Conservation (phyloP, 2,797 vertebrate species). For the Sandelia bainsii region DNA sequence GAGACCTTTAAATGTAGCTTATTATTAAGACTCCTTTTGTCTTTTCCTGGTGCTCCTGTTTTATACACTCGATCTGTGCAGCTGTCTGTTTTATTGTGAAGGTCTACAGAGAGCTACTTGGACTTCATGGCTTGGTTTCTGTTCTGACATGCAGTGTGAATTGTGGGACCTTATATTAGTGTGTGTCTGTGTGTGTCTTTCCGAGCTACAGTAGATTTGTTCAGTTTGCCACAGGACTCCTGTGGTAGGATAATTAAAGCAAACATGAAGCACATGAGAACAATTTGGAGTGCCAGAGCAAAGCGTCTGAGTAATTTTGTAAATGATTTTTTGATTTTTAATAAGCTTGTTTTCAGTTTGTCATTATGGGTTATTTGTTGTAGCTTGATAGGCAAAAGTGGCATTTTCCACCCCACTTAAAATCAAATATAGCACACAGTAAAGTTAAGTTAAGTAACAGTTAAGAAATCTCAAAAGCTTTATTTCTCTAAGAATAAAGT, state of each 20-base stretch:
- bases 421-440: background rate
- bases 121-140: background rate
- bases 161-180: background rate
- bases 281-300: no score
- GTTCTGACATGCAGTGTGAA: background rate
- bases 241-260: no score
- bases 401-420: background rate
- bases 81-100: background rate
- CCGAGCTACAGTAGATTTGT: background rate
- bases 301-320: no score
- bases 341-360: background rate
- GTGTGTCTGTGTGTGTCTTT: background rate
- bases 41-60: background rate
- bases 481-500: slow-evolving; percentile 42
- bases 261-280: no score
- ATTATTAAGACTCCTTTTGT: background rate
- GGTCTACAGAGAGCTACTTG: background rate
- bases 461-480: background rate
- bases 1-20: no score
- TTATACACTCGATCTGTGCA: background rate
- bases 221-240: background rate
- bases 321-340: no score
- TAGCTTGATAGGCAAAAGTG: background rate
- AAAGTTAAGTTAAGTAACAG: background rate
- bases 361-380: no score